Conservation (phyloP, 2,888 invertebrate species). For the Molanna angustata region DNA sequence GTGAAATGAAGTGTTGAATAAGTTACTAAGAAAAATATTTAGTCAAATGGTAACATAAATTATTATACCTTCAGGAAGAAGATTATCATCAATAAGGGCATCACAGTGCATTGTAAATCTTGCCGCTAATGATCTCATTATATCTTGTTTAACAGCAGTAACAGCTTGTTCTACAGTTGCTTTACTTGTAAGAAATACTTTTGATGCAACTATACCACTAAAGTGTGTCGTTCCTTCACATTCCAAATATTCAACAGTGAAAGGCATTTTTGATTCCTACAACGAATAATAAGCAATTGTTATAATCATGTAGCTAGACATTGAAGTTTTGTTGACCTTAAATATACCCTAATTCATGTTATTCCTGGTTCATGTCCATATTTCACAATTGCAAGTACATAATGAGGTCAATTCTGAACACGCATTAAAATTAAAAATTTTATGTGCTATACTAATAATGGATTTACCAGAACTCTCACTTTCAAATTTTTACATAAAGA, state of each 20-base stretch:
- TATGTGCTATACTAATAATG: too few species aligned
- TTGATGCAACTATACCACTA: slow-evolving; percentile 68
- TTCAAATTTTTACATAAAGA: too few species aligned
- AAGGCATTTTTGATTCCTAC: slow-evolving; percentile 49
- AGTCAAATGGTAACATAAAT: background rate
- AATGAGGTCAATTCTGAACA: too few species aligned
- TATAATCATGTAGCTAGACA: too few species aligned
- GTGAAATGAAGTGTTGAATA: too few species aligned
- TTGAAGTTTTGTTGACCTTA: too few species aligned
- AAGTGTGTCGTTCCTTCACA: slow-evolving; percentile 69
- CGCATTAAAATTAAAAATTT: too few species aligned
- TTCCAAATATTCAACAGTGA: slow-evolving; percentile 52
- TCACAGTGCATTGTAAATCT: slow-evolving; percentile 92
- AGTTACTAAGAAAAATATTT: too few species aligned
- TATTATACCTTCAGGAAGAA: slow-evolving; percentile 62
- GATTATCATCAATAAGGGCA: slow-evolving; percentile 80
- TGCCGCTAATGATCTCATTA: slow-evolving; percentile 79
- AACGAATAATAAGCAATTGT: slow-evolving; percentile 31
- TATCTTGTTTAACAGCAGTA: slow-evolving; percentile 75
- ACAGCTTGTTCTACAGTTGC: slow-evolving; percentile 71
- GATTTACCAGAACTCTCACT: too few species aligned
- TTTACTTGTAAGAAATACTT: slow-evolving; percentile 77
- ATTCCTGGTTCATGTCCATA: too few species aligned
- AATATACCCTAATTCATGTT: too few species aligned
- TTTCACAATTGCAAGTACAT: background rate